A percentile compares a stretch with the other conserved stretches of the same genome.
phyloP scores from a whole-genome alignment of 1,140 invertebrate species.

The Galendromus occidentalis region DNA sequence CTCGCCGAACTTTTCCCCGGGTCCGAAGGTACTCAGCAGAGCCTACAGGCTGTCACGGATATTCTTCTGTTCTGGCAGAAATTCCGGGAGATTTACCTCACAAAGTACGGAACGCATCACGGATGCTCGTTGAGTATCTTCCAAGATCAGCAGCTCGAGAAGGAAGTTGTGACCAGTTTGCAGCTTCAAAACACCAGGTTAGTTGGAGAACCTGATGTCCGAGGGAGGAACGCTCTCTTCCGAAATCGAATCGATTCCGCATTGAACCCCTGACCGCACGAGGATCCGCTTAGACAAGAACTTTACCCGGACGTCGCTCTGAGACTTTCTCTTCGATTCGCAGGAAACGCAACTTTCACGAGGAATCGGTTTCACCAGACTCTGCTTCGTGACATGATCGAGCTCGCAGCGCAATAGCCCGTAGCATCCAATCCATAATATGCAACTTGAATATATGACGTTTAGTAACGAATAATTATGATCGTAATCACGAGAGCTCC shows the following conservation, averaged over 20 bases:
- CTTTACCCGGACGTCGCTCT: not conserved
- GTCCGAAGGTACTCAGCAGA: constrained; percentile 17
- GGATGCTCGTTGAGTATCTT: constrained; percentile 6
- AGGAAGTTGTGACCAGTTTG: not conserved
- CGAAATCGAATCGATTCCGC: not conserved
- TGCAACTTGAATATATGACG: constrained; percentile 9
- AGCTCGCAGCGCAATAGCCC: not conserved
- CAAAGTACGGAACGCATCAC: not conserved
- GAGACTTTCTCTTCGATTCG: not conserved
- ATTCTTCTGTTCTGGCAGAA: constrained; percentile 26
- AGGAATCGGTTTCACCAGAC: not conserved
- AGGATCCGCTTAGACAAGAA: not conserved
- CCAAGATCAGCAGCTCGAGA: constrained; percentile 8
- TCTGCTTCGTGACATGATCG: not conserved
- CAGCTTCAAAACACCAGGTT: constrained; percentile 5
- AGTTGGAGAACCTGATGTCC: not conserved
- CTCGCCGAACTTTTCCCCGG: constrained; percentile 24
- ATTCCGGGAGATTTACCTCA: constrained; percentile 18
- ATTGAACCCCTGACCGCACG: not conserved
- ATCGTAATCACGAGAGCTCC: too few relatives aligned
- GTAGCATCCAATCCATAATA: not conserved
- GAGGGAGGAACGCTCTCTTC: not conserved
- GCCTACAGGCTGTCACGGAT: constrained; percentile 21
- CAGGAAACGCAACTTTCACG: constrained; percentile 10
- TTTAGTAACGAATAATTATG: too few relatives aligned